Percentiles rank a stretch among this genome's conserved stretches.
Evolutionary conservation across 2,113 vertebrate genomes (phyloP).

Genomic region (Pampusana beccarii): DNA sequence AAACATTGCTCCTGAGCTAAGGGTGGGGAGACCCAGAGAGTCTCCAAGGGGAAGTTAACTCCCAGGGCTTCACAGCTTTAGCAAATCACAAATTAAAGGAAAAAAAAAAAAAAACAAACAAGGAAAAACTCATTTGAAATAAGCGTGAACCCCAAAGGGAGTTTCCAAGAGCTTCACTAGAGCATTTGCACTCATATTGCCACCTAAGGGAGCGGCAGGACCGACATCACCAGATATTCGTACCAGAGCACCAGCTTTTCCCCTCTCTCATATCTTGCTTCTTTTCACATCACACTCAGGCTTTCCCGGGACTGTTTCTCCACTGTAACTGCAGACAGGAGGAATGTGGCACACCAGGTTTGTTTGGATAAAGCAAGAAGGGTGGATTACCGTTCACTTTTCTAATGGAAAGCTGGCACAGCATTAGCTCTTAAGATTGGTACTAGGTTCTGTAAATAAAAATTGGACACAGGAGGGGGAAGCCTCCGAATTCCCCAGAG

Average conservation of each 20-base stretch:
- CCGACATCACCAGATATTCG: accelerated
- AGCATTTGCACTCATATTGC: background rate
- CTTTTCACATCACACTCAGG: background rate
- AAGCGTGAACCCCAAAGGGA: background rate
- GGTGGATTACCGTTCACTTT: background rate
- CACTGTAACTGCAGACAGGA: background rate
- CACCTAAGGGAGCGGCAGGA: background rate
- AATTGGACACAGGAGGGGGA: background rate
- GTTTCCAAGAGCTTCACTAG: background rate
- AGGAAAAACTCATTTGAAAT: background rate
- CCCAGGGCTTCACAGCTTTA: background rate
- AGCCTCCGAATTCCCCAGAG: background rate
- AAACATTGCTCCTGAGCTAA: background rate
- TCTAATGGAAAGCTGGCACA: background rate
- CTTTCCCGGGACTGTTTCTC: background rate
- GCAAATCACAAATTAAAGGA: background rate
- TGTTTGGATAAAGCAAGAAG: background rate
- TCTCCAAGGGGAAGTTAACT: background rate
- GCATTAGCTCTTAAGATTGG: accelerated
- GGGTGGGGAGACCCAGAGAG: background rate
- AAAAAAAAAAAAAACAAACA: too few species aligned
- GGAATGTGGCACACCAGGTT: conserved; percentile 8
- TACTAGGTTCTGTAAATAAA: background rate
- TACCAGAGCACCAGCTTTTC: background rate
- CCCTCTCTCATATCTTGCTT: background rate